phyloP scores from a whole-genome alignment of 2,797 vertebrate genomes.

The Cyclura pinguis region DNA sequence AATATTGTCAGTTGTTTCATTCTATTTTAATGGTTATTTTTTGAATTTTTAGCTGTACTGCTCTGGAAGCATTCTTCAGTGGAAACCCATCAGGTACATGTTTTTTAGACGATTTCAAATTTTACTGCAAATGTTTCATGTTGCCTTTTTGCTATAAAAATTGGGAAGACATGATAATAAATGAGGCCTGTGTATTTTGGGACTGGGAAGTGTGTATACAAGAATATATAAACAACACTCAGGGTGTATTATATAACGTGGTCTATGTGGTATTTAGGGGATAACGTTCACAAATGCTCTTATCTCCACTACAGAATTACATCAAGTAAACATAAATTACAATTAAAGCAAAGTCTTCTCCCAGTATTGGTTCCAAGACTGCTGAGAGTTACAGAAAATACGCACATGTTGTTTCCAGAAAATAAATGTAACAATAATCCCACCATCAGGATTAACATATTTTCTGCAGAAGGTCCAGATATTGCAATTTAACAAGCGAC shows the following conservation, averaged over 20 bases:
- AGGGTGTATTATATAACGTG: neutral
- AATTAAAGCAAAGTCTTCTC: neutral
- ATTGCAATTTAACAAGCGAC: neutral
- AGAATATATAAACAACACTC: neutral
- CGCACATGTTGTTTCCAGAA: too few relatives aligned
- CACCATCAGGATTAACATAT: neutral
- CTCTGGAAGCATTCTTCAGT: too few relatives aligned
- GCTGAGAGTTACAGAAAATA: constrained; percentile 1
- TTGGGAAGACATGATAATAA: neutral
- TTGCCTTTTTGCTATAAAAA: neutral
- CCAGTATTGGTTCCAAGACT: constrained; percentile 6
- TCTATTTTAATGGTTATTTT: too few relatives aligned
- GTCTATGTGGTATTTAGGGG: neutral
- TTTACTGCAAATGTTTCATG: neutral
- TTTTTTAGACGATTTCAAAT: neutral
- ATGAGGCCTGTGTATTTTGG: neutral
- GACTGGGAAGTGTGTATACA: neutral
- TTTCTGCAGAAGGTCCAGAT: neutral
- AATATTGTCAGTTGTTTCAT: too few relatives aligned
- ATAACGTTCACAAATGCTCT: neutral
- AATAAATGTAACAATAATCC: neutral
- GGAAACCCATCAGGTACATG: too few relatives aligned
- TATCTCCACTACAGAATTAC: neutral
- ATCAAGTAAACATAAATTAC: constrained; percentile 42
- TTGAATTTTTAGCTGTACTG: too few relatives aligned